phyloP scores from a whole-genome alignment of 2,888 invertebrate species.

The Clepsis dumicolana region DNA sequence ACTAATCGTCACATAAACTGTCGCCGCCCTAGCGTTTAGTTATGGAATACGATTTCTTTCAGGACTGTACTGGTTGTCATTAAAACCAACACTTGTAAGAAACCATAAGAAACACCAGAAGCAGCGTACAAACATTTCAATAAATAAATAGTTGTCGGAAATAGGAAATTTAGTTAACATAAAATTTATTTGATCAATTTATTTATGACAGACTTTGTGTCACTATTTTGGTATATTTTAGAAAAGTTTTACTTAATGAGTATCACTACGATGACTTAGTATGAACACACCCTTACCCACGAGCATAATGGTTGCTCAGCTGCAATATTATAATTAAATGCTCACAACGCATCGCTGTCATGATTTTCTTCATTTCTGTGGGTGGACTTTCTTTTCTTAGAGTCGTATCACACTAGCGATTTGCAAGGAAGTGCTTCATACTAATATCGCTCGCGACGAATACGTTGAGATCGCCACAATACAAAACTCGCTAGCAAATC shows the following conservation, averaged over 20 bases:
- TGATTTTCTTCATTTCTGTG: background rate
- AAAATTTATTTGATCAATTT: background rate
- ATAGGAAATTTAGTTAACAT: no score
- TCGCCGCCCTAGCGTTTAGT: constrained; percentile 78
- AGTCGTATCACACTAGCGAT: no score
- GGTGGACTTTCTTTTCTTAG: background rate
- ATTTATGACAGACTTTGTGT: background rate
- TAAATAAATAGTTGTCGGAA: background rate
- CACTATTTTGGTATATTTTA: background rate
- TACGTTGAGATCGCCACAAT: no score
- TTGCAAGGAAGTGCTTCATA: no score
- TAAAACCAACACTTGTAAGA: background rate
- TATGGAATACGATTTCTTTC: constrained; percentile 74
- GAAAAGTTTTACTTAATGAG: background rate
- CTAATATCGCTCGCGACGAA: no score
- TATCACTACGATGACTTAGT: background rate
- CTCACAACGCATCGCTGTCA: constrained; percentile 6
- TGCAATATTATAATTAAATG: background rate
- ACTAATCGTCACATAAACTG: constrained; percentile 85
- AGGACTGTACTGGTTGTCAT: constrained; percentile 1
- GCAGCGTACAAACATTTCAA: background rate
- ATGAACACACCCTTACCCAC: background rate
- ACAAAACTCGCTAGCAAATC: no score
- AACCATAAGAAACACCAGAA: background rate
- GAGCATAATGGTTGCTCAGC: background rate